Evolutionary conservation across 2,113 vertebrate species (phyloP).

Genomic region (Epinephelus cyanopodus): DNA sequence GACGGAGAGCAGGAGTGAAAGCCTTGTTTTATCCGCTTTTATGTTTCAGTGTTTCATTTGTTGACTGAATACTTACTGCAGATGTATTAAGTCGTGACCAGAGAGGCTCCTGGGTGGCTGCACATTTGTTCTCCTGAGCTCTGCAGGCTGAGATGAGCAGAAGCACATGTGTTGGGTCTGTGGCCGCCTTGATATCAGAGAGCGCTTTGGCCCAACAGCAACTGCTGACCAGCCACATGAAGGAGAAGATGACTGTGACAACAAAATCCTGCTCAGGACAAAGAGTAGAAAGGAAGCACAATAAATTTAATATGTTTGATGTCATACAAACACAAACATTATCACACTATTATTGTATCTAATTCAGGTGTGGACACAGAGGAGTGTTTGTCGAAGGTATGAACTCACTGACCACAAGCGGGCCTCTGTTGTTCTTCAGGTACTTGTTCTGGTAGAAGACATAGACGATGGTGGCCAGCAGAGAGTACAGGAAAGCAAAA

Average conservation of each 20-base stretch:
- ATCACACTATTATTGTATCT: background rate
- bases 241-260: conserved; percentile 94
- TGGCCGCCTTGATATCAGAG: conserved; percentile 92
- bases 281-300: conserved; percentile 1
- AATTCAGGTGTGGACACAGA: background rate
- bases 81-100: conserved; percentile 97
- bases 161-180: conserved; percentile 91
- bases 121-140: conserved; percentile 91
- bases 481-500: conserved; percentile 95
- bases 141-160: conserved; percentile 94
- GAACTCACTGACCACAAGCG: conserved; percentile 91
- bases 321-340: background rate
- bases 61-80: conserved; percentile 84
- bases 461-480: conserved; percentile 95
- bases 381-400: background rate
- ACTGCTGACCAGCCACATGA: conserved; percentile 94
- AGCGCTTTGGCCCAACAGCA: conserved; percentile 96
- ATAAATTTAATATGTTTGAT: background rate
- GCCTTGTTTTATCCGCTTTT: background rate
- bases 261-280: conserved; percentile 91
- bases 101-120: conserved; percentile 88
- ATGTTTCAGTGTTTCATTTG: background rate
- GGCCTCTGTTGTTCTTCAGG: conserved; percentile 97
- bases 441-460: conserved; percentile 99
- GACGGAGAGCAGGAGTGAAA: conserved; percentile 11